phyloP scores from a whole-genome alignment of 2,113 vertebrate species.

The Hippocampus comes region DNA sequence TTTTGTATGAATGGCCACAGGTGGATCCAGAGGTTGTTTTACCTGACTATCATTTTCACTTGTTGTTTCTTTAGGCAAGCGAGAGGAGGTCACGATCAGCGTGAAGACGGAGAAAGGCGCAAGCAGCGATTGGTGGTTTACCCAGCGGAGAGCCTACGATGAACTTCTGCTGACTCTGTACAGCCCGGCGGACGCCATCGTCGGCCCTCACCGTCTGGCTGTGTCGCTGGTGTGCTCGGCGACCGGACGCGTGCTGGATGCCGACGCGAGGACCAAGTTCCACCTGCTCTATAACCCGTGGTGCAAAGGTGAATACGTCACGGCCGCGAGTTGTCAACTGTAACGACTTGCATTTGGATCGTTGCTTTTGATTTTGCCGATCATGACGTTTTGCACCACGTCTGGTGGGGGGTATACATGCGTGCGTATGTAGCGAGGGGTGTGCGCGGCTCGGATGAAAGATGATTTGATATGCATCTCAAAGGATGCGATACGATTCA shows the following conservation, averaged over 20 bases:
- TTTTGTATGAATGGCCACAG: too few species aligned
- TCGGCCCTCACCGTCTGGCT: constrained; percentile 79
- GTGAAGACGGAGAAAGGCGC: constrained; percentile 29
- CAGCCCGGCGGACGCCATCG: constrained; percentile 76
- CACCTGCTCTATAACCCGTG: constrained; percentile 91
- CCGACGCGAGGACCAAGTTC: constrained; percentile 68
- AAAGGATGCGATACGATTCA: too few species aligned
- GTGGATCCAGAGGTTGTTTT: too few species aligned
- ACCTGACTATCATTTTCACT: background rate
- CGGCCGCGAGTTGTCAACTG: too few species aligned
- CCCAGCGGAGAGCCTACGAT: constrained; percentile 51
- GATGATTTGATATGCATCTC: too few species aligned
- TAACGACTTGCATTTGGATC: too few species aligned
- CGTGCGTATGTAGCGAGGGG: too few species aligned
- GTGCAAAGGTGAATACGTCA: constrained; percentile 78
- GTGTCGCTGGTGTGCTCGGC: constrained; percentile 50
- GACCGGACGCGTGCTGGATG: constrained; percentile 45
- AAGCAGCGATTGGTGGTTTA: constrained; percentile 67
- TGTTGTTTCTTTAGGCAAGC: constrained; percentile 67
- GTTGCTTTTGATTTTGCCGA: too few species aligned
- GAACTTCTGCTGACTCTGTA: constrained; percentile 67
- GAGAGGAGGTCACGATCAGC: constrained; percentile 67
- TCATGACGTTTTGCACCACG: too few species aligned
- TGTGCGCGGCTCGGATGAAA: too few species aligned
- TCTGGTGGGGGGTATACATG: too few species aligned